These are phyloP conservation scores for Eleginops maclovinus DNA, from an alignment of 2,113 vertebrate species.

Conservation along the genomic window DNA sequence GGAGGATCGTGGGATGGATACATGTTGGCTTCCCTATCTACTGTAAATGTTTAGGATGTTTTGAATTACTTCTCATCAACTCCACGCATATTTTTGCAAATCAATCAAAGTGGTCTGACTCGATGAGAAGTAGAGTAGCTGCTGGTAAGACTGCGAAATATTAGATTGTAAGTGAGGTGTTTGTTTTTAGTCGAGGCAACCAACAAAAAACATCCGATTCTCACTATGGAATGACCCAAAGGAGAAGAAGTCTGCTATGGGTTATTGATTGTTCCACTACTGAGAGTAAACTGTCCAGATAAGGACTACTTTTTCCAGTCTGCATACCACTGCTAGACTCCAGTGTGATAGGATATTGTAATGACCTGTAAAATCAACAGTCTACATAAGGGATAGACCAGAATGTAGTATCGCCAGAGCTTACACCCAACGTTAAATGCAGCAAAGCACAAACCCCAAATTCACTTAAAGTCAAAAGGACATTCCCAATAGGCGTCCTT, in stretches of 20 bases:
- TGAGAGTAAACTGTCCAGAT: constrained; percentile 27
- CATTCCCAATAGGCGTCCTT: constrained; percentile 48
- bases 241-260: constrained; percentile 49
- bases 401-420: constrained; percentile 25
- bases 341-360: constrained; percentile 28
- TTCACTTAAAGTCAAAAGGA: constrained; percentile 57
- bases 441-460: constrained; percentile 40
- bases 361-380: constrained; percentile 10
- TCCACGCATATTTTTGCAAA: constrained; percentile 22
- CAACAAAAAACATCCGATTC: constrained; percentile 54
- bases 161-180: constrained; percentile 20
- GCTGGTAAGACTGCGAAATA: constrained; percentile 15
- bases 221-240: constrained; percentile 52
- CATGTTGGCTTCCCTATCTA: constrained; percentile 4
- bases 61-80: constrained; percentile 7
- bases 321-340: constrained; percentile 17
- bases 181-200: constrained; percentile 45
- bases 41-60: constrained; percentile 11
- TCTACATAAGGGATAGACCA: constrained; percentile 1
- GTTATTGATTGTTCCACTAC: constrained; percentile 61
- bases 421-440: constrained; percentile 26
- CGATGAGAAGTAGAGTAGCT: constrained; percentile 9
- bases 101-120: constrained; percentile 5
- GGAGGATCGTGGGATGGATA: constrained; percentile 13
- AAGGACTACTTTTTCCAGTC: constrained; percentile 24